phyloP scores from a whole-genome alignment of 2,888 invertebrate genomes.

The Caenorhabditis imperialis region DNA sequence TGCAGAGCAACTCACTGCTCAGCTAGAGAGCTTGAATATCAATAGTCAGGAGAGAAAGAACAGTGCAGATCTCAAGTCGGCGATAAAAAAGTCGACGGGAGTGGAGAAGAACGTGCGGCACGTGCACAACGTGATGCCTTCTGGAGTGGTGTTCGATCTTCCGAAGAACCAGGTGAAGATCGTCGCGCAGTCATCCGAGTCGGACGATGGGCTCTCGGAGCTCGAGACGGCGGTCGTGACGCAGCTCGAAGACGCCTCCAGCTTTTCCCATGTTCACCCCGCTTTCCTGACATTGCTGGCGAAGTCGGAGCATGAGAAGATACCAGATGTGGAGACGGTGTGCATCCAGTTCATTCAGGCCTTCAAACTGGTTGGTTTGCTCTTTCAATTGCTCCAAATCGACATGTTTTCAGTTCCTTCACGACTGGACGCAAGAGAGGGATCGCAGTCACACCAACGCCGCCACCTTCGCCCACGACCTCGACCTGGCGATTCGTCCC shows the following conservation, averaged over 20 bases:
- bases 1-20: neutral
- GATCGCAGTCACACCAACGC: conserved; percentile 7
- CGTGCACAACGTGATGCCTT: conserved; percentile 36
- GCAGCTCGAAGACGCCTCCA: conserved; percentile 40
- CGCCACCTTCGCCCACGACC: conserved; percentile 40
- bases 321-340: conserved; percentile 64
- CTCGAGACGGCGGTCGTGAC: conserved; percentile 29
- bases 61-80: conserved; percentile 24
- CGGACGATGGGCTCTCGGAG: conserved; percentile 37
- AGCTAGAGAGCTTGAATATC: conserved; percentile 2
- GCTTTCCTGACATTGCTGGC: conserved; percentile 61
- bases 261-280: conserved; percentile 58
- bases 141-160: conserved; percentile 33
- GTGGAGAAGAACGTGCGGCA: conserved; percentile 30
- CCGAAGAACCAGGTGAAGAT: conserved; percentile 29
- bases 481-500: conserved; percentile 61
- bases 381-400: too few species aligned
- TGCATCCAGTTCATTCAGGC: conserved; percentile 66
- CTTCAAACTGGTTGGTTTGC: conserved; percentile 53
- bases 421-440: conserved; percentile 42
- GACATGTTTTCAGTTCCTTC: conserved; percentile 55
- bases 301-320: conserved; percentile 57
- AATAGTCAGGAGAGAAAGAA: neutral
- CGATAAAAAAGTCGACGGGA: conserved; percentile 26
- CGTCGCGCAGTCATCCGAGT: conserved; percentile 30